A percentile compares a stretch with the other conserved stretches of the same genome.
Conservation (phyloP, 2,113 vertebrate genomes). For the Hystrix brachyura region DNA sequence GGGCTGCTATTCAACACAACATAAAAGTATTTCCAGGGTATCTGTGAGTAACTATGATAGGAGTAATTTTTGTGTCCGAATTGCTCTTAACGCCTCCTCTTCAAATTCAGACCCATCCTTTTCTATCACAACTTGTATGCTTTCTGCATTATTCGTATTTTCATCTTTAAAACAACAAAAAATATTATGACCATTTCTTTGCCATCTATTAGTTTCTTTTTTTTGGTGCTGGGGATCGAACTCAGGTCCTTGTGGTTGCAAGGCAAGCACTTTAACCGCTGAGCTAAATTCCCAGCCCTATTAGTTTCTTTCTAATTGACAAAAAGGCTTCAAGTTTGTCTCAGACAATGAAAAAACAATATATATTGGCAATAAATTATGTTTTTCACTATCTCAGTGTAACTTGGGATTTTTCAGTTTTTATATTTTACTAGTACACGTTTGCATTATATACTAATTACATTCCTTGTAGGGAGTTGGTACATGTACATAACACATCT, state of each 20-base stretch:
- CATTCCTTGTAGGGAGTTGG: not conserved
- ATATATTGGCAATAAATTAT: not conserved
- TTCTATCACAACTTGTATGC: not conserved
- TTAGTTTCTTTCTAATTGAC: not conserved
- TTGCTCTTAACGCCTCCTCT: not conserved
- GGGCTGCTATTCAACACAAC: not conserved
- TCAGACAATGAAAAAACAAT: slow-evolving; percentile 23
- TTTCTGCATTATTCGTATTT: slow-evolving; percentile 5
- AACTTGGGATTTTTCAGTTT: not conserved
- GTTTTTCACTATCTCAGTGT: not conserved
- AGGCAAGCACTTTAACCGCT: too few species aligned
- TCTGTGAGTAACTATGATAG: not conserved
- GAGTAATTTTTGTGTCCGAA: not conserved
- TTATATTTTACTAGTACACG: not conserved
- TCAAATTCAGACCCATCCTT: slow-evolving; percentile 5
- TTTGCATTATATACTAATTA: not conserved
- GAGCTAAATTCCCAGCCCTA: not conserved
- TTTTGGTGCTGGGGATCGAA: too few species aligned
- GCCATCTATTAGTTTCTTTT: not conserved
- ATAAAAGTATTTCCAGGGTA: not conserved
- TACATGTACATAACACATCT: not conserved
- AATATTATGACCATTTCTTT: not conserved
- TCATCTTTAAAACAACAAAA: not conserved
- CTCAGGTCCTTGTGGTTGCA: too few species aligned
- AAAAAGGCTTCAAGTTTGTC: not conserved